phyloP scores from a whole-genome alignment of 2,888 invertebrate species.

The Antheraea yamamai region DNA sequence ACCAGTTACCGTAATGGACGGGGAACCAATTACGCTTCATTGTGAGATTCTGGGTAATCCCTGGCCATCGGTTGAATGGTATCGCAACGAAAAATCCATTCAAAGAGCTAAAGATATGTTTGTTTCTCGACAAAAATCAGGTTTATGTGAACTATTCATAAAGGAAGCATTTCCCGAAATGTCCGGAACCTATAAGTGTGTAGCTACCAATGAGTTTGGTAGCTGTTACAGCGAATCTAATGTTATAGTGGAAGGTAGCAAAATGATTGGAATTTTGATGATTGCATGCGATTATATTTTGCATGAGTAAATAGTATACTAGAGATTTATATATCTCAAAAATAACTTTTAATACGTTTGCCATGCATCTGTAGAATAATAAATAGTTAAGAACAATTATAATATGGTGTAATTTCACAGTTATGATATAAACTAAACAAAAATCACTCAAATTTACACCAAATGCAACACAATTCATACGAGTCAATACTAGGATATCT shows the following conservation, averaged over 20 bases:
- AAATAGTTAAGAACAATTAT: slow-evolving; percentile 14
- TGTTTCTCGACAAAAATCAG: slow-evolving; percentile 88
- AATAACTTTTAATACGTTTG: slow-evolving; percentile 37
- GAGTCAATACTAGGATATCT: not conserved
- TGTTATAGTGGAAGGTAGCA: slow-evolving; percentile 91
- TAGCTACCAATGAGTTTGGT: slow-evolving; percentile 91
- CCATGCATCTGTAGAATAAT: slow-evolving; percentile 71
- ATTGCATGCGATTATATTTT: slow-evolving; percentile 49
- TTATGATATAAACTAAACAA: not conserved
- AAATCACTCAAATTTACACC: not conserved
- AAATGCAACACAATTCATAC: slow-evolving; percentile 1
- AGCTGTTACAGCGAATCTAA: slow-evolving; percentile 89
- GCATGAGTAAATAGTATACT: slow-evolving; percentile 41
- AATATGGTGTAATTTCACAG: not conserved
- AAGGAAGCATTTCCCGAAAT: slow-evolving; percentile 95
- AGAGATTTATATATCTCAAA: not conserved
- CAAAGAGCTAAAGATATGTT: slow-evolving; percentile 89
- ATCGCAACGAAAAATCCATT: slow-evolving; percentile 86
- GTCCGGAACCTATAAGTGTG: slow-evolving; percentile 92
- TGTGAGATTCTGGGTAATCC: slow-evolving; percentile 90
- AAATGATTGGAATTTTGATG: slow-evolving; percentile 47
- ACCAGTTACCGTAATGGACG: slow-evolving; percentile 92
- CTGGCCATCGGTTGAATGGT: slow-evolving; percentile 91
- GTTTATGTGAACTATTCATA: slow-evolving; percentile 90
- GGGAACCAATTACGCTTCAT: slow-evolving; percentile 89